Evolutionary conservation across 2,113 vertebrate species (phyloP).

Genomic region (Oryzias javanicus): DNA sequence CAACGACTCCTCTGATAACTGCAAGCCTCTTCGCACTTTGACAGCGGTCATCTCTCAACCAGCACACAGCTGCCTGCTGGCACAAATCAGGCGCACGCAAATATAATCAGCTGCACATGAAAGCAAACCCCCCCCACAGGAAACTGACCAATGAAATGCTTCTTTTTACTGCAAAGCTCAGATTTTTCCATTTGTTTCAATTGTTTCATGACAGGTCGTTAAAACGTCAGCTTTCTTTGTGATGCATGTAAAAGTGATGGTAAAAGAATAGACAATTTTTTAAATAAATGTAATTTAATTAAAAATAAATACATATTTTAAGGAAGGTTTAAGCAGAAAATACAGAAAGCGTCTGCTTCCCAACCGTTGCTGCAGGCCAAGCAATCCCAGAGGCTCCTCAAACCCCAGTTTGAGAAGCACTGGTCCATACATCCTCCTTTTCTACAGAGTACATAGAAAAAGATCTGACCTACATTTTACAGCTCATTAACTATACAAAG

Average conservation of each 20-base stretch:
- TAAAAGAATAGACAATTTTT: not conserved
- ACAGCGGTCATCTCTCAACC: conserved; percentile 36
- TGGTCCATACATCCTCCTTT: conserved; percentile 34
- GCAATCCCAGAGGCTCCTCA: conserved; percentile 24
- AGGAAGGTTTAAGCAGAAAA: not conserved
- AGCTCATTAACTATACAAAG: conserved; percentile 63
- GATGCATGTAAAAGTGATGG: not conserved
- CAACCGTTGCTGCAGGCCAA: not conserved
- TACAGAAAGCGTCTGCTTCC: conserved; percentile 16
- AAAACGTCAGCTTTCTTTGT: not conserved
- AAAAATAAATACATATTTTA: conserved; percentile 19
- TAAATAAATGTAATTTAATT: not conserved
- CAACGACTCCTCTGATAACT: conserved; percentile 43
- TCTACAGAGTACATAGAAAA: conserved; percentile 30
- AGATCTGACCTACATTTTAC: conserved; percentile 66
- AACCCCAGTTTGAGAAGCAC: conserved; percentile 23
- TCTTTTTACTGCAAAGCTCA: conserved; percentile 3
- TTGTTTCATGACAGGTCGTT: not conserved
- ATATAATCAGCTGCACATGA: conserved; percentile 49
- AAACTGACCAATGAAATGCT: conserved; percentile 16
- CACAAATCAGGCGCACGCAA: conserved; percentile 50
- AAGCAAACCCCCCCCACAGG: conserved; percentile 18
- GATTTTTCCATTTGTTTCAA: not conserved
- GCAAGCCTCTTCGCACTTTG: conserved; percentile 30
- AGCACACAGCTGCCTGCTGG: conserved; percentile 44